phyloP scores from a whole-genome alignment of 2,888 invertebrate genomes.

The Carabus problematicus region DNA sequence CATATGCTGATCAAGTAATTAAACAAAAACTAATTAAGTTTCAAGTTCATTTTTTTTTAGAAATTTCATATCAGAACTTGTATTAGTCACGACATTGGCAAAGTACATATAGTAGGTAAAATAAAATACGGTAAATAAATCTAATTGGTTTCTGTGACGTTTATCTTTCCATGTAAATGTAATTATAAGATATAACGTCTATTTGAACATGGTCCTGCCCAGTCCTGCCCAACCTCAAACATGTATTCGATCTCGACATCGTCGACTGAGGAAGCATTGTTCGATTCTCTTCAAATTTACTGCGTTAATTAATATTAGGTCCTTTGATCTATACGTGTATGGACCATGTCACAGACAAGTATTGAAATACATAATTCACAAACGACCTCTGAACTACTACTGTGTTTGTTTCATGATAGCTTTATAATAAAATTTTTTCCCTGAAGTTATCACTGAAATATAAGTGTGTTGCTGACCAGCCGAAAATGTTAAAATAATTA shows the following conservation, averaged over 20 bases:
- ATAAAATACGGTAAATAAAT: neutral
- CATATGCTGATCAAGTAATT: too few relatives aligned
- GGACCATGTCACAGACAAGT: neutral
- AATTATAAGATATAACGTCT: constrained; percentile 26
- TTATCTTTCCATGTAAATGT: constrained; percentile 25
- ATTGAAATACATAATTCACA: neutral
- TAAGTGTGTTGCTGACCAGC: too few relatives aligned
- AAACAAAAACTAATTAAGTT: too few relatives aligned
- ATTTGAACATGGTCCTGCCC: constrained; percentile 1
- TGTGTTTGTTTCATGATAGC: too few relatives aligned
- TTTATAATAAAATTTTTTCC: too few relatives aligned
- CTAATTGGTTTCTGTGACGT: constrained; percentile 13
- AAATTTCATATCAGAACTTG: too few relatives aligned
- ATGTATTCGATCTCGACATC: constrained; percentile 4
- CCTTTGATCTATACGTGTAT: constrained; percentile 24
- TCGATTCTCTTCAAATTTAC: constrained; percentile 30
- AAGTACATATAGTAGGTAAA: too few relatives aligned
- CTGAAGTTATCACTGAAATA: too few relatives aligned
- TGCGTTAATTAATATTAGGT: constrained; percentile 34
- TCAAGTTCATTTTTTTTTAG: too few relatives aligned
- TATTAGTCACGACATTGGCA: too few relatives aligned
- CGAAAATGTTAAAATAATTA: too few relatives aligned
- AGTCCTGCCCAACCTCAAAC: neutral
- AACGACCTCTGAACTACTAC: too few relatives aligned
- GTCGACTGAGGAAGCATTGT: constrained; percentile 2